These are phyloP conservation scores for Luehdorfia chinensis DNA, from an alignment of 1,140 invertebrate genomes.

Conservation along the genomic window DNA sequence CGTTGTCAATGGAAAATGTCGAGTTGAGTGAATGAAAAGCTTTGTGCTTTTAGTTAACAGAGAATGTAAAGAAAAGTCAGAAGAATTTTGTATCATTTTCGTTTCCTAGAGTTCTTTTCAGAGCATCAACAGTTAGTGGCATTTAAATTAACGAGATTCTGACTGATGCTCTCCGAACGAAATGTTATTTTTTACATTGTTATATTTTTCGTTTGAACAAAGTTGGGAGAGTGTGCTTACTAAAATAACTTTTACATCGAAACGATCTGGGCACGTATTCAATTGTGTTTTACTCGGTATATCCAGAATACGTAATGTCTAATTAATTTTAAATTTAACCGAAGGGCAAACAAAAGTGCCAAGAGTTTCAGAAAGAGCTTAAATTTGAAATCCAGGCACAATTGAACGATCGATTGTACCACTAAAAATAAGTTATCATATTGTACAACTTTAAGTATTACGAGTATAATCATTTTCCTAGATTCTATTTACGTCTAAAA, in stretches of 20 bases:
- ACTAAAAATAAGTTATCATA: too few species aligned
- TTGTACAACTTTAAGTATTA: too few species aligned
- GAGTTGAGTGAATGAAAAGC: conserved; percentile 12
- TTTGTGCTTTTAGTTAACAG: conserved; percentile 12
- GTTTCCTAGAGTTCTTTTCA: conserved; percentile 6
- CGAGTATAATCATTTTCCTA: too few species aligned
- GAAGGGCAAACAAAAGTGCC: too few species aligned
- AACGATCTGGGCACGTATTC: too few species aligned
- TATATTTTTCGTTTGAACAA: conserved; percentile 1
- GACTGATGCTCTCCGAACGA: background rate
- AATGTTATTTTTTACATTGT: conserved; percentile 13
- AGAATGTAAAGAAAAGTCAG: conserved; percentile 12
- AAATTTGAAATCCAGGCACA: too few species aligned
- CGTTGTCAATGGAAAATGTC: conserved; percentile 6
- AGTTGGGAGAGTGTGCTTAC: background rate
- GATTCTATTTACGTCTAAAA: too few species aligned
- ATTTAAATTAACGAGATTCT: conserved; percentile 18
- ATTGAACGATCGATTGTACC: too few species aligned
- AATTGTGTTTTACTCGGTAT: background rate
- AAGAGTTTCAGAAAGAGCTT: too few species aligned
- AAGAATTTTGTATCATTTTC: conserved; percentile 8
- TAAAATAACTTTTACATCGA: background rate
- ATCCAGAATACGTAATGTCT: too few species aligned
- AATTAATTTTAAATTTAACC: too few species aligned
- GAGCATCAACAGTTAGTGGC: conserved; percentile 8